Evolutionary conservation across 1,140 invertebrate genomes (phyloP).

Genomic region (Bacillus rossius): DNA sequence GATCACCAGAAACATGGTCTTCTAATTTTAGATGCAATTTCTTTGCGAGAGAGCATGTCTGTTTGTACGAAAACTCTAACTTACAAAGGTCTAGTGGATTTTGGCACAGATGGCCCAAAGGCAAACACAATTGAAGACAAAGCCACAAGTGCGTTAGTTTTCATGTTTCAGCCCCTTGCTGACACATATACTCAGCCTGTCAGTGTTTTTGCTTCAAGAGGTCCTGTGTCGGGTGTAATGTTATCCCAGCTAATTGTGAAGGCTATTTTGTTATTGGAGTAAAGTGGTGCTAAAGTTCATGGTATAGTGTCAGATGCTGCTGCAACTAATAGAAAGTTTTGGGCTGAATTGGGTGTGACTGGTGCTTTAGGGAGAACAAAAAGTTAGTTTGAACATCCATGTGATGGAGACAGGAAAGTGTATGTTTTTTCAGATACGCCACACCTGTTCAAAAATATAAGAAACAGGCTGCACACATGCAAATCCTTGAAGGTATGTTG

Average conservation of each 20-base stretch:
- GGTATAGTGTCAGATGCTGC: constrained; percentile 19
- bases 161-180: constrained; percentile 16
- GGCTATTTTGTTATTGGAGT: constrained; percentile 19
- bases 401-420: constrained; percentile 14
- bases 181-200: constrained; percentile 12
- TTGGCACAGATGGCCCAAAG: constrained; percentile 11
- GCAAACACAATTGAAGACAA: too few species aligned
- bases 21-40: constrained; percentile 20
- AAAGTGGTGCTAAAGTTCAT: constrained; percentile 23
- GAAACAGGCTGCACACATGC: not conserved
- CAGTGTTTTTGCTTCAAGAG: constrained; percentile 14
- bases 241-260: constrained; percentile 11
- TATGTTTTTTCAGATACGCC: constrained; percentile 25
- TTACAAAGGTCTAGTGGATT: constrained; percentile 12
- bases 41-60: constrained; percentile 14
- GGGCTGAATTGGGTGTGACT: constrained; percentile 18
- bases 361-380: constrained; percentile 11
- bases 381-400: constrained; percentile 22
- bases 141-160: constrained; percentile 8
- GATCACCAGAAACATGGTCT: constrained; percentile 13
- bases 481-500: not conserved
- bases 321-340: constrained; percentile 18
- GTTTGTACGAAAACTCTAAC: constrained; percentile 10
- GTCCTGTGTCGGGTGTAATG: constrained; percentile 3
- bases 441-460: constrained; percentile 25